Percentiles rank a stretch among this genome's conserved stretches.
Conservation (phyloP, 2,888 invertebrate genomes). For the Stenichneumon culpator region DNA sequence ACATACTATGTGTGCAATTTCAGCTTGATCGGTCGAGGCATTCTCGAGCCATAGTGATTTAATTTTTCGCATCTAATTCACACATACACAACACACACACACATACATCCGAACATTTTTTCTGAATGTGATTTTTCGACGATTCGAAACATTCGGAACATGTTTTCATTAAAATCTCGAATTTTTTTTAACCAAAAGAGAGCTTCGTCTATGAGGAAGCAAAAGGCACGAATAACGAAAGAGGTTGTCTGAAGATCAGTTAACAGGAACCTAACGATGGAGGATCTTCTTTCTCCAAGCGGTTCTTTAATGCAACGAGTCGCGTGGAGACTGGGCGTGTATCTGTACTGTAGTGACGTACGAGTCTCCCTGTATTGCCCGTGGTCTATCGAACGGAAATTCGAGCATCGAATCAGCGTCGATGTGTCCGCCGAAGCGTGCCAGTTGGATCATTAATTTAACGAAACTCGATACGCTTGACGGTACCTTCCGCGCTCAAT, state of each 20-base stretch:
- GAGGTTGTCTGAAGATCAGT: neutral
- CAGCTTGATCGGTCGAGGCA: too few relatives aligned
- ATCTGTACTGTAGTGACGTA: neutral
- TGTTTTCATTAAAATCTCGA: too few relatives aligned
- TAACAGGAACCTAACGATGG: neutral
- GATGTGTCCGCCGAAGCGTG: neutral
- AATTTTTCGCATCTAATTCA: too few relatives aligned
- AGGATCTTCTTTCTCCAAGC: neutral
- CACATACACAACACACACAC: too few relatives aligned
- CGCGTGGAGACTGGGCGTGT: neutral
- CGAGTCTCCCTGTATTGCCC: neutral
- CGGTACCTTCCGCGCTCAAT: neutral
- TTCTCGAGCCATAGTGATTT: too few relatives aligned
- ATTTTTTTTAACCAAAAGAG: too few relatives aligned
- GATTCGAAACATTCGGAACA: too few relatives aligned
- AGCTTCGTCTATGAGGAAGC: too few relatives aligned
- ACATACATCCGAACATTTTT: too few relatives aligned
- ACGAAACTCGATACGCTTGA: slow-evolving; percentile 20
- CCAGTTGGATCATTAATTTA: slow-evolving; percentile 19
- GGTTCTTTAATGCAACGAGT: neutral
- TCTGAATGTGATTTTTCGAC: too few relatives aligned
- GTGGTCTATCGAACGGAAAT: slow-evolving; percentile 7
- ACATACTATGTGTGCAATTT: too few relatives aligned
- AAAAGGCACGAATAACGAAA: neutral
- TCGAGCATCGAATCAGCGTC: neutral